phyloP scores from a whole-genome alignment of 2,888 invertebrate genomes.

The Coecobrya sp. region DNA sequence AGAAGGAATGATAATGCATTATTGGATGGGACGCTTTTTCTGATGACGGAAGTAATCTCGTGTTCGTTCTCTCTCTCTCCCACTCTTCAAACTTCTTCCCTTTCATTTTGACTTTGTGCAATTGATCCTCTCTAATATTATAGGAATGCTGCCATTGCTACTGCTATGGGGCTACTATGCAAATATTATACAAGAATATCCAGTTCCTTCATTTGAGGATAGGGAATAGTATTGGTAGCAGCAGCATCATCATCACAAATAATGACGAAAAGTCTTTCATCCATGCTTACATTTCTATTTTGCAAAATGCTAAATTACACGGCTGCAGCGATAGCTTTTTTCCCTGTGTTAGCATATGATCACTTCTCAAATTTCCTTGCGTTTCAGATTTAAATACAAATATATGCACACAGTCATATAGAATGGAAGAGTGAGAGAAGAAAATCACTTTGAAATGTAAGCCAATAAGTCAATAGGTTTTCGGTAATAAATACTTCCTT shows the following conservation, averaged over 20 bases:
- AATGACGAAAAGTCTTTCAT: not conserved
- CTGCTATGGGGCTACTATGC: too few relatives aligned
- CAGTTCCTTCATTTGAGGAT: too few relatives aligned
- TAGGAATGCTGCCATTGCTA: too few relatives aligned
- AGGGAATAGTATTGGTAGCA: too few relatives aligned
- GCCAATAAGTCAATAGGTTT: conserved; percentile 15
- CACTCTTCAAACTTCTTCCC: not conserved
- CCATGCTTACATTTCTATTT: not conserved
- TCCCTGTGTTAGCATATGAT: not conserved
- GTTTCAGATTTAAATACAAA: not conserved
- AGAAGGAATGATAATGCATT: conserved; percentile 28
- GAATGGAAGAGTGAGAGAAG: not conserved
- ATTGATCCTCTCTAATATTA: conserved; percentile 45
- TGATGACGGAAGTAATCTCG: conserved; percentile 68
- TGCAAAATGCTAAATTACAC: not conserved
- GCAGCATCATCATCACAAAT: not conserved
- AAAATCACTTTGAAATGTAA: conserved; percentile 19
- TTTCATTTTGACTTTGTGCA: conserved; percentile 52
- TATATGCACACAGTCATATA: conserved; percentile 1
- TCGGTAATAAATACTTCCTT: not conserved
- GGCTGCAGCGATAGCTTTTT: not conserved
- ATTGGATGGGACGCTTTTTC: conserved; percentile 58
- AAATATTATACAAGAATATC: too few relatives aligned
- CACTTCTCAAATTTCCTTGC: not conserved
- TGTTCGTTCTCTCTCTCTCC: conserved; percentile 42